Conservation (phyloP, 2,113 vertebrate genomes). For the Syngnathoides biaculeatus region DNA sequence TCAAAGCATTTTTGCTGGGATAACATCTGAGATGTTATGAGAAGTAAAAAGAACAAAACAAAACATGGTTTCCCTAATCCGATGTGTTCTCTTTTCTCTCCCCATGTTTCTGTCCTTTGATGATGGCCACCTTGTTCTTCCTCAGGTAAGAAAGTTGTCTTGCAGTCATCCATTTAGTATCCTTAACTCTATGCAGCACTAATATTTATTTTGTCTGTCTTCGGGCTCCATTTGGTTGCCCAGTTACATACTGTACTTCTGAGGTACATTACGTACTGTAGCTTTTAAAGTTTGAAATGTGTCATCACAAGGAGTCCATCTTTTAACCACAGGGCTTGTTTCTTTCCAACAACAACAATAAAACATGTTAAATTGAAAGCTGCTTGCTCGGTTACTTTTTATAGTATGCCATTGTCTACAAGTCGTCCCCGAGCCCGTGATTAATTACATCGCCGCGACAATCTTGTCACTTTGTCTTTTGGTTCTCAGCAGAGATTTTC, state of each 20-base stretch:
- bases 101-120: constrained; percentile 24
- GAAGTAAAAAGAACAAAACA: background rate
- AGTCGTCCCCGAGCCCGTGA: constrained; percentile 19
- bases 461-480: constrained; percentile 35
- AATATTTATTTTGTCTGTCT: background rate
- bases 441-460: constrained; percentile 44
- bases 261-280: background rate
- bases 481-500: constrained; percentile 29
- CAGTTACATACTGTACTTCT: background rate
- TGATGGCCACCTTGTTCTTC: constrained; percentile 12
- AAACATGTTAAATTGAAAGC: constrained; percentile 45
- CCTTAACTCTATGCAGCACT: background rate
- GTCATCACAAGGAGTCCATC: background rate
- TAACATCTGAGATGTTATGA: constrained; percentile 4
- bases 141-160: constrained; percentile 61
- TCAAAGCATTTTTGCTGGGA: background rate
- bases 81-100: constrained; percentile 24
- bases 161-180: background rate
- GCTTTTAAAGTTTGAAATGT: background rate
- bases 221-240: background rate
- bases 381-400: constrained; percentile 29
- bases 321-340: background rate
- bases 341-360: constrained; percentile 6
- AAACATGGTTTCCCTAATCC: constrained; percentile 1
- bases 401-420: constrained; percentile 13